phyloP scores from a whole-genome alignment of 2,797 vertebrate genomes.

The Phoeniculus purpureus region DNA sequence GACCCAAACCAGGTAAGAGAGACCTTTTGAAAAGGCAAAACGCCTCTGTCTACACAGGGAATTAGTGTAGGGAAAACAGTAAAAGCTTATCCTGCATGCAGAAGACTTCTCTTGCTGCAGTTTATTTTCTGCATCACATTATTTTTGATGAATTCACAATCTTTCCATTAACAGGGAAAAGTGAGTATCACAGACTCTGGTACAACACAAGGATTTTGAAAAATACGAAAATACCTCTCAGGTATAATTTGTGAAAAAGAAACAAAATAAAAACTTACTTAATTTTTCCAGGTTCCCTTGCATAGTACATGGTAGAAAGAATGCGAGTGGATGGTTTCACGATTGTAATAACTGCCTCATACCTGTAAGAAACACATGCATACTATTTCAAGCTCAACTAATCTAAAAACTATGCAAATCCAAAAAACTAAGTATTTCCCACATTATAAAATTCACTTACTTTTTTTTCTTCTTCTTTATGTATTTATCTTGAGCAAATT shows the following conservation, averaged over 20 bases:
- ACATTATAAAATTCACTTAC: slow-evolving; percentile 80
- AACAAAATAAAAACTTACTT: slow-evolving; percentile 82
- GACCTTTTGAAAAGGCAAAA: neutral
- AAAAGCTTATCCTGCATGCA: neutral
- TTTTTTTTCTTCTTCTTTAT: slow-evolving; percentile 99
- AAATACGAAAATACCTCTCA: neutral
- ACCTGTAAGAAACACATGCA: slow-evolving; percentile 78
- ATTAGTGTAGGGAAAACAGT: neutral
- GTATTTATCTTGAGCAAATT: slow-evolving; percentile 97
- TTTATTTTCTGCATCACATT: neutral
- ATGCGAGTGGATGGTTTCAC: slow-evolving; percentile 93
- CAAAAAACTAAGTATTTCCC: neutral
- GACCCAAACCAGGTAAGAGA: neutral
- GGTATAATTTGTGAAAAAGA: slow-evolving; percentile 28
- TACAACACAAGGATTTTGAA: neutral
- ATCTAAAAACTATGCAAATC: neutral
- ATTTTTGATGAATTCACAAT: neutral
- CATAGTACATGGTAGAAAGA: slow-evolving; percentile 96
- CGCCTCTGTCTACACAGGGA: neutral
- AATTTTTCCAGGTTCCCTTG: slow-evolving; percentile 96
- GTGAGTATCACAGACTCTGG: neutral
- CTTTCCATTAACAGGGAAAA: neutral
- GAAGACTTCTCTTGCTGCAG: neutral
- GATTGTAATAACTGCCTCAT: slow-evolving; percentile 89
- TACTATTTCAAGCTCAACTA: neutral